These are phyloP conservation scores for Aphelenchoides fujianensis DNA, from an alignment of 1,140 invertebrate species.

Conservation along the genomic window DNA sequence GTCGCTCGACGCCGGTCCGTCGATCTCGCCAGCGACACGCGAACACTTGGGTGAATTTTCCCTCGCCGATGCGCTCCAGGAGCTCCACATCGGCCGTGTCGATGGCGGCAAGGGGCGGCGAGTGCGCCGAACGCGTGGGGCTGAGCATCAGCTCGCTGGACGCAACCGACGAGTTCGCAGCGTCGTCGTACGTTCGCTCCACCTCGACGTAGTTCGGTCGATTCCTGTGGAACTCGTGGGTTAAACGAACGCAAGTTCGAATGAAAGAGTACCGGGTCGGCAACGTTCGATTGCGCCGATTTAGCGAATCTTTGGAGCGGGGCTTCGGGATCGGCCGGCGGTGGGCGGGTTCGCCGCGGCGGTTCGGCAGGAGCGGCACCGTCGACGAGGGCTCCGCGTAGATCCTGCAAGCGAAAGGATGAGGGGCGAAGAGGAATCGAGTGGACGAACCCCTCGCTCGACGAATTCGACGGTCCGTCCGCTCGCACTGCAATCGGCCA, in stretches of 20 bases:
- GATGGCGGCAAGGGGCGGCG: neutral
- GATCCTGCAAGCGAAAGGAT: no score
- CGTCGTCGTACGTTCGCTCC: neutral
- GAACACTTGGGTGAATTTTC: conserved; percentile 39
- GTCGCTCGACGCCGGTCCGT: neutral
- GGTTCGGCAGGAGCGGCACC: conserved; percentile 18
- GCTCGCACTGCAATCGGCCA: no score
- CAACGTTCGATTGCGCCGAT: conserved; percentile 3
- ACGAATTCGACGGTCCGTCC: neutral
- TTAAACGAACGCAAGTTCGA: neutral
- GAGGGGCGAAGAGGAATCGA: no score
- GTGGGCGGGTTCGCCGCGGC: neutral
- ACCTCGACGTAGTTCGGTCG: neutral
- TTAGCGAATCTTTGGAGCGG: conserved; percentile 18
- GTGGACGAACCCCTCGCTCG: conserved; percentile 18
- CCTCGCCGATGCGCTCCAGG: conserved; percentile 34
- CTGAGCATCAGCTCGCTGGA: neutral
- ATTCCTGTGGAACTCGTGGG: neutral
- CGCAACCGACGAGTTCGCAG: conserved; percentile 9
- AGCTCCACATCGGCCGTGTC: conserved; percentile 8
- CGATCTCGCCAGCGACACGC: conserved; percentile 3
- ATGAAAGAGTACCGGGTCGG: conserved; percentile 10
- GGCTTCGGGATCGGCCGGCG: conserved; percentile 7
- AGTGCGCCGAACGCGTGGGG: conserved; percentile 7
- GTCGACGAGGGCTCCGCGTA: conserved; percentile 32